phyloP scores from a whole-genome alignment of 2,888 invertebrate genomes.

The Tenthredo scrophulariae region DNA sequence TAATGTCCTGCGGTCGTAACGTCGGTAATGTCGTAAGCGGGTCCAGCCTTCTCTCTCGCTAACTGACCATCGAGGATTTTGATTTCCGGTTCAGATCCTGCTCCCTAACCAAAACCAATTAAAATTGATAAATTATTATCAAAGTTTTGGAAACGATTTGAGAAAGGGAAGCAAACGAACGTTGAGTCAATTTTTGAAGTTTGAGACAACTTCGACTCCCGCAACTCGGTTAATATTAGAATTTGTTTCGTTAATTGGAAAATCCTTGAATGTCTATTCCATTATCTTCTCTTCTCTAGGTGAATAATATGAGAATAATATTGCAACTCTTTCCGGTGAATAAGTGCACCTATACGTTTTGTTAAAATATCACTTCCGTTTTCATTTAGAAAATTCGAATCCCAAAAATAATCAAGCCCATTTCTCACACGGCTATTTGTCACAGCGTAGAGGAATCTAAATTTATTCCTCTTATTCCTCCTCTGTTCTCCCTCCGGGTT shows the following conservation, averaged over 20 bases:
- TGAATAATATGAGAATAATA: not conserved
- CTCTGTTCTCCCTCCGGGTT: slow-evolving; percentile 35
- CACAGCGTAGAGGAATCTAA: slow-evolving; percentile 47
- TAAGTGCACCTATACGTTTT: not conserved
- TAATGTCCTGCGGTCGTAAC: slow-evolving; percentile 49
- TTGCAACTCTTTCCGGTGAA: not conserved
- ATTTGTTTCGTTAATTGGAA: slow-evolving; percentile 15
- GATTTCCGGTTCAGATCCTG: slow-evolving; percentile 45
- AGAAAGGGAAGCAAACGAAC: not conserved
- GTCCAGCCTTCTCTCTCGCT: not conserved
- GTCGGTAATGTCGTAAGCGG: slow-evolving; percentile 34
- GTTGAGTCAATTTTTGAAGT: not conserved
- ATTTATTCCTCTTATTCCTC: slow-evolving; percentile 52
- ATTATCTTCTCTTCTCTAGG: not conserved
- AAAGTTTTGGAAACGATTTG: slow-evolving; percentile 25
- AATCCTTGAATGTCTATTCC: not conserved
- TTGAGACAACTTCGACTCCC: not conserved
- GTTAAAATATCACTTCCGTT: slow-evolving; percentile 43
- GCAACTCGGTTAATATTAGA: not conserved
- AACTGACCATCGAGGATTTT: slow-evolving; percentile 26
- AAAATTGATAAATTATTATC: slow-evolving; percentile 47
- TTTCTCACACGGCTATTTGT: slow-evolving; percentile 52
- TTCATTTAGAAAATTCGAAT: slow-evolving; percentile 48
- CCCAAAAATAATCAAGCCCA: slow-evolving; percentile 50
- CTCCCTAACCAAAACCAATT: not conserved